phyloP scores from a whole-genome alignment of 2,113 vertebrate species.

The Corythornis vintsioides region DNA sequence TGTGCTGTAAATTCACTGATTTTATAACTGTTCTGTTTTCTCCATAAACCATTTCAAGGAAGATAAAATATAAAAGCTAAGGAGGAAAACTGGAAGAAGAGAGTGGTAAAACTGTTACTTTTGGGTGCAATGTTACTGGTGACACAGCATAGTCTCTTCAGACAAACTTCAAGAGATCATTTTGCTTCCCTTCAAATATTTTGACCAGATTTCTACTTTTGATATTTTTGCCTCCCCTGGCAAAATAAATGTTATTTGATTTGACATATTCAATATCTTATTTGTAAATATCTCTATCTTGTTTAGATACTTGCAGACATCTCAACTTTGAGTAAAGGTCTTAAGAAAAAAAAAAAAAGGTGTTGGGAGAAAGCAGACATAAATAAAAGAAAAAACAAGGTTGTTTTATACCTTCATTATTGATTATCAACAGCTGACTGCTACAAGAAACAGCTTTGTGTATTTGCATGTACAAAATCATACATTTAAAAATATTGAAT shows the following conservation, averaged over 20 bases:
- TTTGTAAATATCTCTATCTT: slow-evolving; percentile 23
- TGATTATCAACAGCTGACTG: not conserved
- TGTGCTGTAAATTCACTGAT: not conserved
- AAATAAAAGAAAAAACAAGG: not conserved
- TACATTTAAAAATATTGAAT: not conserved
- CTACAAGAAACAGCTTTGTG: not conserved
- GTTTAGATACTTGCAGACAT: not conserved
- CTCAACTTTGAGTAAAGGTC: not conserved
- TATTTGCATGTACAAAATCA: not conserved
- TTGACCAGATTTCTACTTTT: slow-evolving; percentile 24
- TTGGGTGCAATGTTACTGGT: not conserved
- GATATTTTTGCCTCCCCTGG: not conserved
- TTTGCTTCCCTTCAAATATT: slow-evolving; percentile 19
- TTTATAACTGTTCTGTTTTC: not conserved
- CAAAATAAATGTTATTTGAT: slow-evolving; percentile 58
- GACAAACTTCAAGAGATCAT: not conserved
- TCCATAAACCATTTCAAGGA: not conserved
- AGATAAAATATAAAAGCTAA: slow-evolving; percentile 12
- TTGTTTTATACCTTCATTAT: not conserved
- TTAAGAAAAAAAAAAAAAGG: not conserved
- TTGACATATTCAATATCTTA: slow-evolving; percentile 21
- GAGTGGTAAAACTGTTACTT: not conserved
- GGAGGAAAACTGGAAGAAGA: not conserved
- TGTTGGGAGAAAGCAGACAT: not conserved
- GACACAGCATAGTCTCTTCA: slow-evolving; percentile 6